Percentiles rank a stretch among this genome's conserved stretches.
Conservation (phyloP, 2,797 vertebrate genomes). For the Sebastes wilsoni region DNA sequence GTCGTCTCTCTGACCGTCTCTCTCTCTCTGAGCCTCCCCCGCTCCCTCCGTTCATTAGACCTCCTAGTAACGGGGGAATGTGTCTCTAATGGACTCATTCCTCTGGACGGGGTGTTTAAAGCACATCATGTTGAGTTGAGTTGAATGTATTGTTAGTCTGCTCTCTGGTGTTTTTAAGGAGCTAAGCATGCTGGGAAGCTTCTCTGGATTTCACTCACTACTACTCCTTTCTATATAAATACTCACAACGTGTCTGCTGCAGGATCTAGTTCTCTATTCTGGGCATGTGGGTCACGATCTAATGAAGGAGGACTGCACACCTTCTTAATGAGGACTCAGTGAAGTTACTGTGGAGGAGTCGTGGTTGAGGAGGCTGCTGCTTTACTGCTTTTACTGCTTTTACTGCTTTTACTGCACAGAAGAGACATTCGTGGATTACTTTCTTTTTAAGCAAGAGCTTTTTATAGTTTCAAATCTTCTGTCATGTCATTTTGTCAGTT, state of each 20-base stretch:
- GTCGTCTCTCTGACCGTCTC: constrained; percentile 34
- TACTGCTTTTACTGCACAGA: no score
- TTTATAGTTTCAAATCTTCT: background rate
- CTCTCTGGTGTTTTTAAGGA: background rate
- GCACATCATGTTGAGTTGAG: background rate
- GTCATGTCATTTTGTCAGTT: background rate
- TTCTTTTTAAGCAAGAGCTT: background rate
- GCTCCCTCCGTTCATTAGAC: constrained; percentile 56
- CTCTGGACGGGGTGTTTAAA: constrained; percentile 49
- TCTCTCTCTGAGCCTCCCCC: constrained; percentile 26
- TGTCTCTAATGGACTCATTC: constrained; percentile 47
- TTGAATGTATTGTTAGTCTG: constrained; percentile 8
- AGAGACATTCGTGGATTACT: background rate
- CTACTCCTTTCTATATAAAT: constrained; percentile 50
- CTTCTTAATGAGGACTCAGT: constrained; percentile 58
- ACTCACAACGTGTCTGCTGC: constrained; percentile 50
- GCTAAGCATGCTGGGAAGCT: constrained; percentile 1
- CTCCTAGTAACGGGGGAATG: constrained; percentile 47
- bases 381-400: background rate
- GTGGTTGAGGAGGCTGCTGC: constrained; percentile 24
- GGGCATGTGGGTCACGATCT: constrained; percentile 76
- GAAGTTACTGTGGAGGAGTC: constrained; percentile 57
- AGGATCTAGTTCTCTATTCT: constrained; percentile 76
- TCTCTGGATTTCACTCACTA: constrained; percentile 32
- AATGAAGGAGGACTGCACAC: constrained; percentile 64